Evolutionary conservation across 92 coral and sea anemone species (phyloP), one percentile per base, ranked within the genome.

Genomic region (Anthopleura xanthogrammica): DNA sequence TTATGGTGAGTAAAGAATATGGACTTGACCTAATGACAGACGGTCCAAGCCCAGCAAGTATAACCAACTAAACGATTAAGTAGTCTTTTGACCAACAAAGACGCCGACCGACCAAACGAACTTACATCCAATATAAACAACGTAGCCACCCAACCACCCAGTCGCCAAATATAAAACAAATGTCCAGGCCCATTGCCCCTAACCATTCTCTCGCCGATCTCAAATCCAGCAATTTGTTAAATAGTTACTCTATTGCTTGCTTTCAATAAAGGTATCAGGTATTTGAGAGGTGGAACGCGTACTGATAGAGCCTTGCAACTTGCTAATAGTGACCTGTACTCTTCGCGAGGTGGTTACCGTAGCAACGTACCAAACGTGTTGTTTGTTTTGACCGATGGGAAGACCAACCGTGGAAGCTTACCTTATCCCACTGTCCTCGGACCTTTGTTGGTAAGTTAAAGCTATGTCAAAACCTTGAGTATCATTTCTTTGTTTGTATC

Each of bases 301-400:
- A 90, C 93, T 0, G 93, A 90, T 57, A 29, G 11, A 41, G 93
- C 93, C 52, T 82, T 90, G 10, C 22, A 29, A 40, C 78, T 75
- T 80, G 93, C 93, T 16, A 90, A 86, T 72, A 65, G 72, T 41
- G 86, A 56, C 16, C 83, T 90, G 70, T 90, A 80, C 50, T 81
- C 90, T 19, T 17, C 85, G 12, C 58, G 75, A 22, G 92, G 92
- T 14, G 93, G 93, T 46, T 86, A 88, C 78, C 90, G 86, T 29
- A 52, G 79, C 16, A 86, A 83, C 52, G 84, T 77, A 80, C 86
- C 90, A 3, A 90, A 87, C 87, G 90, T 90, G 76, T 86, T 90
- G 70, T 81, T 90, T 12, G 93, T 90, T 1, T 74, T 90, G 54
- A 83, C 93, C 16, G 93, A 90, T 68, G 93, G 93, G 54, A 83